Conservation (phyloP, 1,140 invertebrate genomes). For the Monomorium pharaonis region DNA sequence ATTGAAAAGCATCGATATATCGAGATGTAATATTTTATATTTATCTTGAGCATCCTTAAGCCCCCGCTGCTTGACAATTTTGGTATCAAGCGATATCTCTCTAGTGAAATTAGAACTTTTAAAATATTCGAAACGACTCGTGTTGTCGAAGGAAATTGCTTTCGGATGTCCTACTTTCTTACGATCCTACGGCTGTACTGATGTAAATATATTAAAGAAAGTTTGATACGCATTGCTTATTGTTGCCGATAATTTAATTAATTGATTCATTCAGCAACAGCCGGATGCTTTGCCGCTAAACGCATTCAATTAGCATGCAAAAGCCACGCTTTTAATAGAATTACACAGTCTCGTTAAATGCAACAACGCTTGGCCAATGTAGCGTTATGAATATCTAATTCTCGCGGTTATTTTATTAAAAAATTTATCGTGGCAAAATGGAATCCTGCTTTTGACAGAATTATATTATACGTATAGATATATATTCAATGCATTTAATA, state of each 20-base stretch:
- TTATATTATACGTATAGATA: neutral
- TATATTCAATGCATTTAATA: too few relatives aligned
- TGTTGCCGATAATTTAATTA: slow-evolving; percentile 65
- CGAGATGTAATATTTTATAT: neutral
- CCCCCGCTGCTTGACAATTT: neutral
- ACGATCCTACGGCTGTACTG: neutral
- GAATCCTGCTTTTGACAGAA: slow-evolving; percentile 21
- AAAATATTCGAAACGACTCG: neutral
- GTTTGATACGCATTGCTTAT: slow-evolving; percentile 54
- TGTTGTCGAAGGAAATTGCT: neutral
- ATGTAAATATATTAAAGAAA: slow-evolving; percentile 60
- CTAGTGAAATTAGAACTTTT: neutral
- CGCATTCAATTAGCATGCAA: slow-evolving; percentile 51
- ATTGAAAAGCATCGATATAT: neutral
- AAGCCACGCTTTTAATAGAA: slow-evolving; percentile 49
- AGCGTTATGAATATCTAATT: slow-evolving; percentile 55
- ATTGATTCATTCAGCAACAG: slow-evolving; percentile 61
- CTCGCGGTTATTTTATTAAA: slow-evolving; percentile 24
- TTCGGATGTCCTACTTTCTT: neutral
- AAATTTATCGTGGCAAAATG: slow-evolving; percentile 22
- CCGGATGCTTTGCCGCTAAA: slow-evolving; percentile 16
- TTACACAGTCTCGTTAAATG: slow-evolving; percentile 32
- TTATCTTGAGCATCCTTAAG: neutral
- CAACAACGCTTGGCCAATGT: slow-evolving; percentile 5
- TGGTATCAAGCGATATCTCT: neutral